Evolutionary conservation across 2,113 vertebrate genomes (phyloP).

Genomic region (Leucosticte australis): DNA sequence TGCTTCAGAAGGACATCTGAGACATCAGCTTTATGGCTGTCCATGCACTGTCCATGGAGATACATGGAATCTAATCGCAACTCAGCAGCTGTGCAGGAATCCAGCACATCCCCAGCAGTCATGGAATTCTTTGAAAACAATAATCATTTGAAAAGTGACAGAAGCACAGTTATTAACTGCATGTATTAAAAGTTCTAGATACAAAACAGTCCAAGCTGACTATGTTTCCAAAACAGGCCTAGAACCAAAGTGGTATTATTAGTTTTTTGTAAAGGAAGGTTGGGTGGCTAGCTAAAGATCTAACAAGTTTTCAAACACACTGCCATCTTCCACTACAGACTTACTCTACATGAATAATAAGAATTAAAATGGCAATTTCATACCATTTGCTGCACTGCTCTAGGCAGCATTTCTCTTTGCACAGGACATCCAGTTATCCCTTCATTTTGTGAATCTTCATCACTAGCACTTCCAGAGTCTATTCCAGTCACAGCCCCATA

Average conservation of each 20-base stretch:
- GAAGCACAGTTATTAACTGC: not conserved
- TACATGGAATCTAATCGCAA: slow-evolving; percentile 59
- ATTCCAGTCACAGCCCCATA: slow-evolving; percentile 74
- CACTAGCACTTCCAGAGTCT: slow-evolving; percentile 82
- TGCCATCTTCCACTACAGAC: not conserved
- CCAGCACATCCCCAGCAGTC: slow-evolving; percentile 38
- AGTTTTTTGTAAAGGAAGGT: not conserved
- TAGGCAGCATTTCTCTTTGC: slow-evolving; percentile 60
- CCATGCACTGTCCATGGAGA: slow-evolving; percentile 9
- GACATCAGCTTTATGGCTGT: slow-evolving; percentile 10
- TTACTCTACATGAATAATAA: not conserved
- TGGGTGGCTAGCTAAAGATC: not conserved
- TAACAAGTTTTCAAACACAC: not conserved
- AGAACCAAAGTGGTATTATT: not conserved
- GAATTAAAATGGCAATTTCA: not conserved
- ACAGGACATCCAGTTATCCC: slow-evolving; percentile 41
- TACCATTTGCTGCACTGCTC: slow-evolving; percentile 73
- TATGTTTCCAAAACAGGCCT: not conserved
- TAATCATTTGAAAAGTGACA: not conserved
- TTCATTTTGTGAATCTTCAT: slow-evolving; percentile 78
- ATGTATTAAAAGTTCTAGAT: not conserved
- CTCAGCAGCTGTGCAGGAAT: not conserved
- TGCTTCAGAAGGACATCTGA: slow-evolving; percentile 30
- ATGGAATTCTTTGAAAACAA: slow-evolving; percentile 62
- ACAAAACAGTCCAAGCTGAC: not conserved